Evolutionary conservation across 2,797 vertebrate species (phyloP).

Genomic region (Myotis myotis): DNA sequence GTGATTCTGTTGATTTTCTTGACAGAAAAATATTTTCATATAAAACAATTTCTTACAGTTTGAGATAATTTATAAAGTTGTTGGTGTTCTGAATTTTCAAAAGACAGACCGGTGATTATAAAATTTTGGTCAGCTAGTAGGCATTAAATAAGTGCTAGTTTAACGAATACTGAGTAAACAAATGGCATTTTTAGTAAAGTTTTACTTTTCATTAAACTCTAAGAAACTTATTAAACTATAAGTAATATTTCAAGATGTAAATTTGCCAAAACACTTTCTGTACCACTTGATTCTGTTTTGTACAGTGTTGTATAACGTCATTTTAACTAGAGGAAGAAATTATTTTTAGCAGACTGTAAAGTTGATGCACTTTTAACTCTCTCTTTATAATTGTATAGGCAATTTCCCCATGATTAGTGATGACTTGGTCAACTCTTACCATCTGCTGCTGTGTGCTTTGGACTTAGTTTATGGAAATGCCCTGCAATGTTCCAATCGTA

Average conservation of each 20-base stretch:
- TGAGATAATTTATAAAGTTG: conserved; percentile 16
- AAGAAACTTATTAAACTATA: conserved; percentile 48
- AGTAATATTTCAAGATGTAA: conserved; percentile 23
- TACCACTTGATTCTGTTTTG: neutral
- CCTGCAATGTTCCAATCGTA: conserved; percentile 92
- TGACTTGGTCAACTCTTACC: conserved; percentile 97
- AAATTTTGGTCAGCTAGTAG: neutral
- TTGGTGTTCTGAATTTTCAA: conserved; percentile 44
- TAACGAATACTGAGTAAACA: conserved; percentile 9
- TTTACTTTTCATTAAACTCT: conserved; percentile 44
- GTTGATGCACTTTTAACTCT: conserved; percentile 35
- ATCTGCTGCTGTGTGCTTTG: conserved; percentile 93
- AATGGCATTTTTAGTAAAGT: conserved; percentile 17
- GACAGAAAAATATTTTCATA: conserved; percentile 14
- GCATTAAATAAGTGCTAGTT: conserved; percentile 24
- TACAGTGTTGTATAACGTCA: neutral
- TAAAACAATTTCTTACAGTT: neutral
- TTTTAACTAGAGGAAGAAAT: conserved; percentile 36
- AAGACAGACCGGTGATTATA: neutral
- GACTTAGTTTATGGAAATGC: conserved; percentile 95
- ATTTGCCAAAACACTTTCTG: neutral
- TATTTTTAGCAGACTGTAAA: neutral
- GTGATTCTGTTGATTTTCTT: conserved; percentile 39
- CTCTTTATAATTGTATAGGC: conserved; percentile 83
- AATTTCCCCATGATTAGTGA: conserved; percentile 99